These are phyloP conservation scores for Meiosimyza decipiens DNA, from an alignment of 2,888 invertebrate species.

Conservation along the genomic window DNA sequence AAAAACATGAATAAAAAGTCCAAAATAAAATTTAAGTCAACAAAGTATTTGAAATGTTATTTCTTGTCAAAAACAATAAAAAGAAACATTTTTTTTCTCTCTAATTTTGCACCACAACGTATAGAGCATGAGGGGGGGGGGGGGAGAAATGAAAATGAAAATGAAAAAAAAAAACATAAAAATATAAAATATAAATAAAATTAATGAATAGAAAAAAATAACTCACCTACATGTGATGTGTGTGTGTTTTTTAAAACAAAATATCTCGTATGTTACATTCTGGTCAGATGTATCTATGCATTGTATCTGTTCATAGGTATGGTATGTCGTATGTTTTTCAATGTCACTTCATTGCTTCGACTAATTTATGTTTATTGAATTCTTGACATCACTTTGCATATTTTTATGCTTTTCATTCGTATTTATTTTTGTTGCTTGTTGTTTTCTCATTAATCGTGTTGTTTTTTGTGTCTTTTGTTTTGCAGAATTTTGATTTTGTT, in stretches of 20 bases:
- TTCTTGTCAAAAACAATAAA: constrained; percentile 4
- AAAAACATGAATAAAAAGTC: neutral
- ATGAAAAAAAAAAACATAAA: too few relatives aligned
- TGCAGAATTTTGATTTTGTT: constrained; percentile 40
- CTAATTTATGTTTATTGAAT: constrained; percentile 34
- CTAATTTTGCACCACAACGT: too few relatives aligned
- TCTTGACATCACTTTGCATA: constrained; percentile 36
- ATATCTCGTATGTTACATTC: neutral
- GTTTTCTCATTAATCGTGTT: constrained; percentile 27
- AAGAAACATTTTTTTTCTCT: too few relatives aligned
- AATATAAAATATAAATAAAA: too few relatives aligned
- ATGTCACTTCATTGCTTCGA: constrained; percentile 38
- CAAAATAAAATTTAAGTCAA: constrained; percentile 15
- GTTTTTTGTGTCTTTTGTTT: constrained; percentile 32
- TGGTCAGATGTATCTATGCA: constrained; percentile 16
- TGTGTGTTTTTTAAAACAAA: too few relatives aligned
- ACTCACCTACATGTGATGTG: too few relatives aligned
- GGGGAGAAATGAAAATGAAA: too few relatives aligned
- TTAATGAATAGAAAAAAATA: too few relatives aligned
- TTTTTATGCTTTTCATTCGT: constrained; percentile 41
- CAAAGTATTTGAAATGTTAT: constrained; percentile 27
- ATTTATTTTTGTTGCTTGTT: constrained; percentile 34
- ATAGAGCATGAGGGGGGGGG: too few relatives aligned
- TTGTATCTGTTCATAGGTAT: constrained; percentile 32
- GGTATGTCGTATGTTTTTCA: constrained; percentile 33